Base-by-base conservation (phyloP, 1,140 invertebrate species). In the Ceratina australensis region DNA sequence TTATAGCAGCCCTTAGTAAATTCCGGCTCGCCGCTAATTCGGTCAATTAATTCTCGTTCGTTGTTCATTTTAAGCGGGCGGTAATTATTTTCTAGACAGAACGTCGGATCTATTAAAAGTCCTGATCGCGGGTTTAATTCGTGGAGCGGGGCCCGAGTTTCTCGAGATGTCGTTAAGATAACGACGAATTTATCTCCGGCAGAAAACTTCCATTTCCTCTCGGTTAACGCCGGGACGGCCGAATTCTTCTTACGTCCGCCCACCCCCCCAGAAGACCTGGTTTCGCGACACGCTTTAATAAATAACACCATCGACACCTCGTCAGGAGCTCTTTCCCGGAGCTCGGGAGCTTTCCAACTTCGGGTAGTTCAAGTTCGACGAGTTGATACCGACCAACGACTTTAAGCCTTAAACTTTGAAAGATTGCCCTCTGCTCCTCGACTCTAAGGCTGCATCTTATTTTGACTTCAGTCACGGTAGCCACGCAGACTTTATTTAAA, bases 141-240 rank as follows among this genome's bases (percentile, higher is more conserved):
- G 54, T 26, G 24, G 24, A 42, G 33, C 33, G 33, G 54, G 54
- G 47, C 7, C 7, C 13, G 47, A 59, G 22, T 72, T 52, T 16
- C 42, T 72, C 16, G 47, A 22, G 61, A 65, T 54, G 60, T 73
- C 72, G 72, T 73, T 73, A 65, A 73, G 72, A 73, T 73, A 73
- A 54, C 72, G 13, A n/a, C 16, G 60, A 65, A 73, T 73, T 73
- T 73, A 73, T 73, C 71, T 28, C 7, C 42, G 47, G 10, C 47
- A 33, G 26, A 54, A 54, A 73, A 73, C 59, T 63, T 64, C 20
- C 59, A 73, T 73, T 72, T 72, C 68, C 56, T 60, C 16, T 49
- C 16, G 28, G 33, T 47, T 22, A 20, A 72, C 50, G 47, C 47
- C 2, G 24, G 0, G 47, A 16, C 24, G 10, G 16, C 47, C 26